Evolutionary conservation across 2,888 invertebrate genomes (phyloP).

Genomic region (Drosophila fungiperda): DNA sequence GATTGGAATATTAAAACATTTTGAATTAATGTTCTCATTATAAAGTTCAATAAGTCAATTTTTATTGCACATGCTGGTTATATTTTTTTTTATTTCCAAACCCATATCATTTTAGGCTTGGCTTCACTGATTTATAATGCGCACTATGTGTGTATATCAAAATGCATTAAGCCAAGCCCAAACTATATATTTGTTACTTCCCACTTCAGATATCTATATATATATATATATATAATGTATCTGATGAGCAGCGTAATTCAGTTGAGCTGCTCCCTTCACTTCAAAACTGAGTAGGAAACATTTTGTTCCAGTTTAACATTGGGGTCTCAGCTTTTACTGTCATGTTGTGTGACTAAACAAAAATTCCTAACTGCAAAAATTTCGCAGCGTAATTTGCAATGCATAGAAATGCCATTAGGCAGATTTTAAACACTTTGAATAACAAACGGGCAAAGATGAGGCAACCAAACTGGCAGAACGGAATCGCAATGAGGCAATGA

Average conservation of each 20-base stretch:
- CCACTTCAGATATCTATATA: background rate
- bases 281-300: conserved; percentile 25
- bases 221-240: background rate
- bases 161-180: background rate
- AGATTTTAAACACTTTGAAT: conserved; percentile 39
- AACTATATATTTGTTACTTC: background rate
- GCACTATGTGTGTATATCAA: background rate
- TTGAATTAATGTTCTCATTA: background rate
- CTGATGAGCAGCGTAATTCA: conserved; percentile 11
- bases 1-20: background rate
- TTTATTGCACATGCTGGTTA: background rate
- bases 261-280: conserved; percentile 23
- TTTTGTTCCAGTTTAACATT: conserved; percentile 42
- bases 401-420: conserved; percentile 61
- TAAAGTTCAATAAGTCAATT: background rate
- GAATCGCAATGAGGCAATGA: conserved; percentile 16
- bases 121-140: background rate
- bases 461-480: conserved; percentile 32
- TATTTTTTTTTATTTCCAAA: background rate
- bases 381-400: conserved; percentile 52
- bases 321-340: conserved; percentile 21
- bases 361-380: conserved; percentile 46
- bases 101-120: background rate
- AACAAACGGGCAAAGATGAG: conserved; percentile 34
- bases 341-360: conserved; percentile 42